Evolutionary conservation across 2,113 vertebrate species (phyloP).

Genomic region (Egretta garzetta): DNA sequence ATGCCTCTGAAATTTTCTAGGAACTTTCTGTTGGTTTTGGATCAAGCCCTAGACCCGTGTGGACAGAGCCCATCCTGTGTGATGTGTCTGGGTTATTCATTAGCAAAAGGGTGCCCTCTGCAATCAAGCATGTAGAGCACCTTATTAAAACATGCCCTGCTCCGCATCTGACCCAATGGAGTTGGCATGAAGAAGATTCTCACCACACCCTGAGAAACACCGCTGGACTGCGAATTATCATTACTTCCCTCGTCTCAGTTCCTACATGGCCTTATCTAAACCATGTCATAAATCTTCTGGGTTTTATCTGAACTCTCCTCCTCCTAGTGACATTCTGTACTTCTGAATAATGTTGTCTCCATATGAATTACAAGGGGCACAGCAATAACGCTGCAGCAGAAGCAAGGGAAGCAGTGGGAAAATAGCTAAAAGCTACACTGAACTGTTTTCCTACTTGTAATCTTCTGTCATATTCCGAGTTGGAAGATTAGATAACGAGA

Average conservation of each 20-base stretch:
- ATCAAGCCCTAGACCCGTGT: background rate
- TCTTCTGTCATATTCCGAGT: constrained; percentile 22
- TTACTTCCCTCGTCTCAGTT: background rate
- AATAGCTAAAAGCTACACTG: constrained; percentile 52
- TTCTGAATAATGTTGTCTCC: constrained; percentile 53
- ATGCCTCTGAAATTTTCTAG: background rate
- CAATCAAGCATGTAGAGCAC: background rate
- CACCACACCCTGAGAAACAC: background rate
- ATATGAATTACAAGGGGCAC: constrained; percentile 26
- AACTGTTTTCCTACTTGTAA: constrained; percentile 48
- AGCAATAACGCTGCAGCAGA: background rate
- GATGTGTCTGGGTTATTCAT: background rate
- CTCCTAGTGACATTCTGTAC: constrained; percentile 40
- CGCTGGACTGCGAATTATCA: background rate
- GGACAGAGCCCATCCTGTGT: background rate
- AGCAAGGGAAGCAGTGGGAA: constrained; percentile 38
- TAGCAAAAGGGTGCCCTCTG: background rate
- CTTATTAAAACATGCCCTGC: background rate
- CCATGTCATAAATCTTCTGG: constrained; percentile 57
- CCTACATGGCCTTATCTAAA: constrained; percentile 47
- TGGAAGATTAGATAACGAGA: constrained; percentile 50
- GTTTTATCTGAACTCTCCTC: constrained; percentile 45
- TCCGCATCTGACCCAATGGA: background rate
- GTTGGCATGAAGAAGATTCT: background rate
- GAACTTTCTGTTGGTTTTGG: constrained; percentile 35